A percentile compares a stretch with the other conserved stretches of the same genome.
Evolutionary conservation across 2,797 vertebrate species (phyloP).

Genomic region (Sebastes matsubarae): DNA sequence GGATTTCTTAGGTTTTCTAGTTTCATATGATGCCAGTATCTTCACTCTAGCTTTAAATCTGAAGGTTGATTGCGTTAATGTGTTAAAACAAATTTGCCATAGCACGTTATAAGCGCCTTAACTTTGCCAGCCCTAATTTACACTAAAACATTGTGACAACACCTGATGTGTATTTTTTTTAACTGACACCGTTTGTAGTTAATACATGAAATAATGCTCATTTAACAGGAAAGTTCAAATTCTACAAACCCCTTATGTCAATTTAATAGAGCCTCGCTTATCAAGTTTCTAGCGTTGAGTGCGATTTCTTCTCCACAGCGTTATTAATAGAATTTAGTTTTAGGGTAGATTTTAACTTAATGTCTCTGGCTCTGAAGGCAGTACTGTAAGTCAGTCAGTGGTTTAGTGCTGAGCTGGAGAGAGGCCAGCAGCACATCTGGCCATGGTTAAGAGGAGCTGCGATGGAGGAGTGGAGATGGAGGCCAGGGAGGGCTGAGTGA

Average conservation of each 20-base stretch:
- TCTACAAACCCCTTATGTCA: neutral
- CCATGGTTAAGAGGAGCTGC: conserved; percentile 64
- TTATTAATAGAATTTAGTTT: conserved; percentile 34
- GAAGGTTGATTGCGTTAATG: no score
- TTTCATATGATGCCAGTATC: no score
- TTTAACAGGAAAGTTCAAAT: neutral
- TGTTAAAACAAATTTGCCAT: no score
- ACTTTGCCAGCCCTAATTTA: no score
- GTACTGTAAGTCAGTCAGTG: conserved; percentile 47
- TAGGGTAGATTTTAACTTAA: conserved; percentile 45
- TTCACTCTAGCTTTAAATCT: no score
- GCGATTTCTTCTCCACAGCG: neutral
- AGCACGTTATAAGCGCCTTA: accelerated
- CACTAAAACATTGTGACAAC: neutral
- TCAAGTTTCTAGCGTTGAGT: neutral
- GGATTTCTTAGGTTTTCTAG: no score
- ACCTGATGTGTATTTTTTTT: neutral
- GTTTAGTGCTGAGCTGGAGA: conserved; percentile 65
- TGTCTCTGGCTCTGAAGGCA: conserved; percentile 46
- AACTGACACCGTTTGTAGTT: neutral
- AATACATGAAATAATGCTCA: neutral
- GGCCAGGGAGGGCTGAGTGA: conserved; percentile 60
- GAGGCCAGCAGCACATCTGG: conserved; percentile 75
- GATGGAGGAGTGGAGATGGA: conserved; percentile 59
- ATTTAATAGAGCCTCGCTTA: neutral